Evolutionary conservation across 1,140 invertebrate species (phyloP).

Genomic region (Drosophila auraria): DNA sequence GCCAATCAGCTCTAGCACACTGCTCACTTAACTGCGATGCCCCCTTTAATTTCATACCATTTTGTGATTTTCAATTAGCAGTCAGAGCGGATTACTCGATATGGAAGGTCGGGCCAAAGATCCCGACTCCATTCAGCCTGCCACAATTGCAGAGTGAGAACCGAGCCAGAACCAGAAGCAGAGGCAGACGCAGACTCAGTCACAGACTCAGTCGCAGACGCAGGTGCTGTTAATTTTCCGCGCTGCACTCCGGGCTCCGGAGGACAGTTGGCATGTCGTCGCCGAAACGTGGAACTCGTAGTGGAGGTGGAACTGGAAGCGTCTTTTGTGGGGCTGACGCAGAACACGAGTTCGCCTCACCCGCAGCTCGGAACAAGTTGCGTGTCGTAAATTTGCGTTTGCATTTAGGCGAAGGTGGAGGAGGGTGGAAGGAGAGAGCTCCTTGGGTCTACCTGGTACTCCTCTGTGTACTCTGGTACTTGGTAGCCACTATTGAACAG

Average conservation of each 20-base stretch:
- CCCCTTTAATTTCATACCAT: constrained; percentile 7
- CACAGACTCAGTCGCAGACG: constrained; percentile 39
- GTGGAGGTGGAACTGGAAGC: constrained; percentile 21
- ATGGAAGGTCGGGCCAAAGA: constrained; percentile 30
- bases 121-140: constrained; percentile 25
- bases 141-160: constrained; percentile 39
- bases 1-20: background rate
- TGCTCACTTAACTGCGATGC: background rate
- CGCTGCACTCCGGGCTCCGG: constrained; percentile 42
- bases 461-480: constrained; percentile 8
- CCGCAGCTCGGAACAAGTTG: constrained; percentile 64
- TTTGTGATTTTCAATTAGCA: constrained; percentile 46
- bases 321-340: constrained; percentile 55
- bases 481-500: constrained; percentile 56
- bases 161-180: background rate
- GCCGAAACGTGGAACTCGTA: background rate
- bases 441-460: constrained; percentile 38
- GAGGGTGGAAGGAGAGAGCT: constrained; percentile 26
- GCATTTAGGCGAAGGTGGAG: constrained; percentile 28
- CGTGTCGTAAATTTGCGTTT: constrained; percentile 74
- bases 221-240: constrained; percentile 70
- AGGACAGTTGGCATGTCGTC: constrained; percentile 72
- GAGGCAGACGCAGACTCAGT: constrained; percentile 23
- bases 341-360: constrained; percentile 70
- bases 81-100: constrained; percentile 24